phyloP scores from a whole-genome alignment of 2,113 vertebrate species.

The Brachyhypopomus gauderio region DNA sequence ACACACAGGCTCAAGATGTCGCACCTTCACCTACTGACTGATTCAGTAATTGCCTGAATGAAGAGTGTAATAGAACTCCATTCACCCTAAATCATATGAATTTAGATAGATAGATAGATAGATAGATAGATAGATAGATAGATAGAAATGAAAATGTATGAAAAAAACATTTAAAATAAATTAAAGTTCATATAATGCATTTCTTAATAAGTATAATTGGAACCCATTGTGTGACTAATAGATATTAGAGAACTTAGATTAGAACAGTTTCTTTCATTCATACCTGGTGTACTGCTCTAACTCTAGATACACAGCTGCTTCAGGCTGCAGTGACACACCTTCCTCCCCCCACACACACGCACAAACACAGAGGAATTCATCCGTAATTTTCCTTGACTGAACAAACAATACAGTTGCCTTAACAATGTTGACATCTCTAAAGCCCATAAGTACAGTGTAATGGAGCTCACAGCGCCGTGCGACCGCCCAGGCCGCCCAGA shows the following conservation, averaged over 20 bases:
- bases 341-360: conserved; percentile 16
- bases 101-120: not conserved
- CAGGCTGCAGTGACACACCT: not conserved
- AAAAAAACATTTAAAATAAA: too few relatives aligned
- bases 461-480: conserved; percentile 69
- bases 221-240: too few relatives aligned
- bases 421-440: conserved; percentile 80
- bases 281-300: not conserved
- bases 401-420: conserved; percentile 79
- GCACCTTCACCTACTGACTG: too few relatives aligned
- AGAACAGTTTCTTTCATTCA: not conserved
- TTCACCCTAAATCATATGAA: too few relatives aligned
- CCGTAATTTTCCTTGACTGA: conserved; percentile 80
- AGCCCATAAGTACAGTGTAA: conserved; percentile 74
- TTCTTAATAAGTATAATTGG: too few relatives aligned
- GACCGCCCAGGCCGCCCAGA: conserved; percentile 59
- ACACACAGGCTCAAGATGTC: not conserved
- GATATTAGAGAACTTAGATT: too few relatives aligned
- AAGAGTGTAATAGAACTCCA: too few relatives aligned
- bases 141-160: too few relatives aligned
- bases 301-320: not conserved
- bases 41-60: too few relatives aligned
- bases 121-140: not conserved
- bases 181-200: too few relatives aligned
- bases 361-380: conserved; percentile 71